Conservation (phyloP, 2,888 invertebrate species). For the Capitulum mitella region DNA sequence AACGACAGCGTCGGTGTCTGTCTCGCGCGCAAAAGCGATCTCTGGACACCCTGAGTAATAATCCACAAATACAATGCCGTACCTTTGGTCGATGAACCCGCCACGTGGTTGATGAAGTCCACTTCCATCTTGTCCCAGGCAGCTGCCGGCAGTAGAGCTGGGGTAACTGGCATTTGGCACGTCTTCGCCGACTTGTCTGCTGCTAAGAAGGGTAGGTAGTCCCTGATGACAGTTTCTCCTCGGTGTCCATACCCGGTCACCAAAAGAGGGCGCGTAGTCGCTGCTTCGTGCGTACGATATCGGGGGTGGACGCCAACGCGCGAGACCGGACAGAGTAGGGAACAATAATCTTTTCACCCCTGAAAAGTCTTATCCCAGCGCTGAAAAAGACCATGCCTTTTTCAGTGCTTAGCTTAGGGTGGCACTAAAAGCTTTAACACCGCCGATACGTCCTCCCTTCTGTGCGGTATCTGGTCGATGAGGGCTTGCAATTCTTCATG, state of each 20-base stretch:
- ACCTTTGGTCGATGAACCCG: not conserved
- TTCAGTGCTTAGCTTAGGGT: not conserved
- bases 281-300: not conserved
- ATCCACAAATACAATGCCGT: not conserved
- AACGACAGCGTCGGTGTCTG: not conserved
- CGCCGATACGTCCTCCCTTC: not conserved
- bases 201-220: not conserved
- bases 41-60: not conserved
- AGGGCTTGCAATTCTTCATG: not conserved
- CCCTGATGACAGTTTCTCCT: not conserved
- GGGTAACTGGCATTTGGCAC: not conserved
- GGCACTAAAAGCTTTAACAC: not conserved
- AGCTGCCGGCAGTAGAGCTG: not conserved
- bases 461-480: not conserved
- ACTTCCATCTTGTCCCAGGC: not conserved
- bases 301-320: not conserved
- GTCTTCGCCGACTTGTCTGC: not conserved
- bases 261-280: not conserved
- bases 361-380: no score
- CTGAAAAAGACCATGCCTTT: not conserved
- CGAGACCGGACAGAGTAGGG: not conserved
- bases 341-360: not conserved
- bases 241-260: not conserved
- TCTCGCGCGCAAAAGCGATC: not conserved
- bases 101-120: not conserved